These are phyloP conservation scores for Rhegmatorhina hoffmannsi DNA, from an alignment of 2,113 vertebrate species.

Conservation along the genomic window DNA sequence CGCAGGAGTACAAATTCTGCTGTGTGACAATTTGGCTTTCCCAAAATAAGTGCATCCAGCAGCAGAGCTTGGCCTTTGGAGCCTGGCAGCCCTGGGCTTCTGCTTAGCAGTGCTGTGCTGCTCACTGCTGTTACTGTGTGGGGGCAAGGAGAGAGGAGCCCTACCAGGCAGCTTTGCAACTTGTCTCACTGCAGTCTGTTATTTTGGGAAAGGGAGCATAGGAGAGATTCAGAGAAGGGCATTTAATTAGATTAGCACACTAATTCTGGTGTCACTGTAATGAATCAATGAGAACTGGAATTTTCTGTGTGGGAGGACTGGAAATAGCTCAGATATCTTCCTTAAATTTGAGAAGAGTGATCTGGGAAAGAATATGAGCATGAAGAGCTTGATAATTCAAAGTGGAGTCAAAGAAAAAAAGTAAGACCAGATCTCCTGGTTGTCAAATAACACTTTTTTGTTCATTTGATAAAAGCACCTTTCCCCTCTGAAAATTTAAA, in stretches of 20 bases:
- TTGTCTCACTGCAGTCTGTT: neutral
- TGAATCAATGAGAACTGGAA: neutral
- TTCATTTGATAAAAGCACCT: neutral
- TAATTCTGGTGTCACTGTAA: neutral
- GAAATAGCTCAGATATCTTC: neutral
- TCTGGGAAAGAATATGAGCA: neutral
- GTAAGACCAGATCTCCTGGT: neutral
- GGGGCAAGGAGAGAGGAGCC: neutral
- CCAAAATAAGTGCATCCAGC: neutral
- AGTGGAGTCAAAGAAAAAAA: neutral
- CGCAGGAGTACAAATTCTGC: neutral
- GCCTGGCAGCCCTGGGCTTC: neutral
- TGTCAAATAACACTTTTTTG: neutral
- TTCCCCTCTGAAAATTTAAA: neutral
- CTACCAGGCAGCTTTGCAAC: neutral
- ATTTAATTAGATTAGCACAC: neutral
- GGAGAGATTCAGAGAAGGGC: neutral
- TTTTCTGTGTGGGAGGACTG: neutral
- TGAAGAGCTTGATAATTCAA: neutral
- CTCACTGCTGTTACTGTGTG: fast-evolving
- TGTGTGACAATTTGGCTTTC: neutral
- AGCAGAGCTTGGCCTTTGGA: neutral
- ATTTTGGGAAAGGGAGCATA: neutral
- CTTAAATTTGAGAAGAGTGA: neutral
- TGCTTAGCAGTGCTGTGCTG: neutral